Evolutionary conservation across 2,113 vertebrate species (phyloP), one percentile per base, ranked within the genome.

Genomic region (Mellivora capensis): DNA sequence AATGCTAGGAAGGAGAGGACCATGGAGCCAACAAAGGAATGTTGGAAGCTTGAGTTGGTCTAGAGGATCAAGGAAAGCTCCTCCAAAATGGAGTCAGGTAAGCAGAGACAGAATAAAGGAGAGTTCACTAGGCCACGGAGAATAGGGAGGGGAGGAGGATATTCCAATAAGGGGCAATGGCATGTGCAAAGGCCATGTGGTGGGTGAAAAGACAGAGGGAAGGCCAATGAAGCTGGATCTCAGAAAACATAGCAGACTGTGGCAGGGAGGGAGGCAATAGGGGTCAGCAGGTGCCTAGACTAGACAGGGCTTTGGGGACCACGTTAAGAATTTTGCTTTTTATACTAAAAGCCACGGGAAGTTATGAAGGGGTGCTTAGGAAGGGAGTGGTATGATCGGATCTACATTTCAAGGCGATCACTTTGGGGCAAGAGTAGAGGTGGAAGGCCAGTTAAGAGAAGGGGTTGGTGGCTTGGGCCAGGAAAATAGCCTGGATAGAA

Each of bases 251-350:
- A 54, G 54, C 47, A 25, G 9, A 69, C 11, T 31, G 23, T 6
- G 23, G 31, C 7, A 15, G 72, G 11, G 37, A 54, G 37, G 1
- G 37, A 64, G 61, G 61, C 7, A 25, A 20, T 29, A 17, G 6
- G 71, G 21, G 4, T 23, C 17, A 14, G 52, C 74, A 39, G 29
- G 49, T 4, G 5, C 67, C 71, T 54, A 44, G 61, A 42, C n/a
- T 1, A 69, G 62, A n/a, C 17, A 59, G 11, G 27, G 15, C 52
- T 85, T 54, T 62, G 31, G 18, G 31, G 47, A 57, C 49, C 18
- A 4, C 12, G 31, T 42, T 37, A 52, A 62, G 47, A 90, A 44
- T 34, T 97, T 49, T 54, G 67, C 52, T 77, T 95, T 89, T 71
- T 29, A 47, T 67, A 42, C 59, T 69, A 11, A 80, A 95, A 81